phyloP scores from a whole-genome alignment of 2,113 vertebrate genomes.

The Solea senegalensis region DNA sequence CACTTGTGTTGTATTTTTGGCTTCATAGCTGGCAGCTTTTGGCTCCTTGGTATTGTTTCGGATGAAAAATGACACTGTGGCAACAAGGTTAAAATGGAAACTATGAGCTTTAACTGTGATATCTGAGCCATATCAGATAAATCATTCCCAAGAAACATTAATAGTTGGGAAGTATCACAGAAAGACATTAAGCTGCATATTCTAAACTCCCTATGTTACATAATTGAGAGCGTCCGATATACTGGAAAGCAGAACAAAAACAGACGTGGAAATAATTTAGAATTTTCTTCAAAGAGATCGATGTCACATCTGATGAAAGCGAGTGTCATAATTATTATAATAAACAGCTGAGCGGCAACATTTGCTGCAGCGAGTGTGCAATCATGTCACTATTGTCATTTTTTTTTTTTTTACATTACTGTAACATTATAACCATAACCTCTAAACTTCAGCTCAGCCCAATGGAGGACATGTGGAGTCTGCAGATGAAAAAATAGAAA shows the following conservation, averaged over 20 bases:
- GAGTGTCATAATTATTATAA: not conserved
- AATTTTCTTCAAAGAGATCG: not conserved
- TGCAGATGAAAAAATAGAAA: no score
- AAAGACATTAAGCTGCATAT: not conserved
- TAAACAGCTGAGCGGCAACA: no score
- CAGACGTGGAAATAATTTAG: not conserved
- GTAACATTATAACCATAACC: no score
- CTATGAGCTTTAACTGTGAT: not conserved
- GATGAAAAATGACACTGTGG: slow-evolving; percentile 2
- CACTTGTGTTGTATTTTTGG: slow-evolving; percentile 9
- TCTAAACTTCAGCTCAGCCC: no score
- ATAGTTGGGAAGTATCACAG: not conserved
- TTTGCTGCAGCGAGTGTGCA: no score
- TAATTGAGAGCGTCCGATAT: not conserved
- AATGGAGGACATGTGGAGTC: no score
- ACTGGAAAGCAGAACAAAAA: not conserved
- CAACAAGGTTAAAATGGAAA: slow-evolving; percentile 13
- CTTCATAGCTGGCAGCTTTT: slow-evolving; percentile 10
- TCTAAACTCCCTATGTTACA: not conserved
- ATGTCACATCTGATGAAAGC: not conserved
- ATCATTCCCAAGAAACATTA: not conserved
- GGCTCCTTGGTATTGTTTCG: slow-evolving; percentile 18
- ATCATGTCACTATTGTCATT: no score
- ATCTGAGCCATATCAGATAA: not conserved
- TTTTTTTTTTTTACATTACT: no score